These are phyloP conservation scores for Physella acuta DNA, from an alignment of 1,140 invertebrate genomes.

Conservation along the genomic window DNA sequence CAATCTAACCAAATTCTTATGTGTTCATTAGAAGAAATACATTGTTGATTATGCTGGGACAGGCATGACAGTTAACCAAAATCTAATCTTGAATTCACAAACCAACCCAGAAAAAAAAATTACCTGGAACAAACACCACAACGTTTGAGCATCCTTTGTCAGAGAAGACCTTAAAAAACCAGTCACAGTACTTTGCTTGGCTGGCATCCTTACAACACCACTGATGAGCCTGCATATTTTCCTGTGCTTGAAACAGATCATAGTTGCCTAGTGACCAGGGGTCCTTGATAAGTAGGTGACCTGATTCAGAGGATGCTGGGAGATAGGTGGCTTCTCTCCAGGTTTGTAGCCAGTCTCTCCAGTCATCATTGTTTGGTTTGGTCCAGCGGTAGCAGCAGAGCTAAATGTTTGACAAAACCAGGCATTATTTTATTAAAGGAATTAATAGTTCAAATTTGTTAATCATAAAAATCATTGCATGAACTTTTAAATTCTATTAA, in stretches of 20 bases:
- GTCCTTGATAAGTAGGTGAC: constrained; percentile 6
- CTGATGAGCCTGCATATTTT: constrained; percentile 7
- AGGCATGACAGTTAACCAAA: no score
- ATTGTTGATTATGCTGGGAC: no score
- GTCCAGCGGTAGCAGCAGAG: constrained; percentile 15
- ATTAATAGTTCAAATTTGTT: no score
- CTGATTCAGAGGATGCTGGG: no score
- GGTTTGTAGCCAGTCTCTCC: background rate
- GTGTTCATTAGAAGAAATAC: no score
- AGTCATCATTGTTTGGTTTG: constrained; percentile 3
- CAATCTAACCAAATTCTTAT: no score
- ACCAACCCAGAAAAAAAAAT: no score
- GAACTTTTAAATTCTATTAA: no score
- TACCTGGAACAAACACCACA: constrained; percentile 14
- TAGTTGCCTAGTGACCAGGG: background rate
- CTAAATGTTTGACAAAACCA: no score
- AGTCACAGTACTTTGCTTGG: background rate
- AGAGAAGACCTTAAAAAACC: constrained; percentile 4
- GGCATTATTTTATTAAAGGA: no score
- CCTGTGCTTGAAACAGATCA: background rate
- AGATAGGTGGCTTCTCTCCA: constrained; percentile 12
- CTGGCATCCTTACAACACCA: constrained; percentile 1
- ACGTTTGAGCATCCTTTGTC: background rate
- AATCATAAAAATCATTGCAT: no score
- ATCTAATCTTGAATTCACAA: no score